Percentiles rank a stretch among this genome's conserved stretches.
These are phyloP conservation scores for Hydropsyche betteni DNA, from an alignment of 2,888 invertebrate species.

Conservation along the genomic window DNA sequence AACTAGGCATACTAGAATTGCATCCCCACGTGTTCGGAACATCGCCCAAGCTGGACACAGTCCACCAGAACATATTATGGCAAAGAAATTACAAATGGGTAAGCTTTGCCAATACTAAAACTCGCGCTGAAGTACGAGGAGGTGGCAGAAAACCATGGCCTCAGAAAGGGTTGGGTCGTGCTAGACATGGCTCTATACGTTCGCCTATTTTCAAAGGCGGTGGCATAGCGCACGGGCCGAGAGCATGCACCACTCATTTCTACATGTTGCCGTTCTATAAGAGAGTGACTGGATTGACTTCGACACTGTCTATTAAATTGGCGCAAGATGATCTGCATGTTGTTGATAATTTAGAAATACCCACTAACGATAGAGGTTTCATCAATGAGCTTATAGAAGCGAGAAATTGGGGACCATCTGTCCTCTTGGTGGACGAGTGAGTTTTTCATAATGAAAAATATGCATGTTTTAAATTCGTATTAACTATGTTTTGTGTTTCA, in stretches of 20 bases:
- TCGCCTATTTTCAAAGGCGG: slow-evolving; percentile 89
- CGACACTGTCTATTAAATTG: slow-evolving; percentile 87
- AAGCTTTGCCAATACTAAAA: slow-evolving; percentile 80
- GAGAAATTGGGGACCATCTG: slow-evolving; percentile 96
- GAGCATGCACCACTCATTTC: slow-evolving; percentile 90
- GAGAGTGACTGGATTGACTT: slow-evolving; percentile 82
- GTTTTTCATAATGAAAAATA: slow-evolving; percentile 55
- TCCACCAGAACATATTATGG: slow-evolving; percentile 88
- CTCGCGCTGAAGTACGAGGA: slow-evolving; percentile 85
- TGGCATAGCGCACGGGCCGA: slow-evolving; percentile 88
- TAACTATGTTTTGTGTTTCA: slow-evolving; percentile 59
- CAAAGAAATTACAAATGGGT: slow-evolving; percentile 84
- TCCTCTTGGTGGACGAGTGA: slow-evolving; percentile 91
- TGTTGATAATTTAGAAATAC: slow-evolving; percentile 86
- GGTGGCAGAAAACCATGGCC: slow-evolving; percentile 96
- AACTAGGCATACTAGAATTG: slow-evolving; percentile 85
- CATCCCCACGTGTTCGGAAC: slow-evolving; percentile 89
- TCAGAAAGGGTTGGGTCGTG: slow-evolving; percentile 91
- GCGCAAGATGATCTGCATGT: slow-evolving; percentile 96
- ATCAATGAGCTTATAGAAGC: slow-evolving; percentile 81
- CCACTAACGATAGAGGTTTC: slow-evolving; percentile 80
- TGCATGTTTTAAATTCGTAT: background rate
- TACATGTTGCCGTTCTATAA: slow-evolving; percentile 88
- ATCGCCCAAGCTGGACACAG: slow-evolving; percentile 85
- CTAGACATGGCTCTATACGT: slow-evolving; percentile 91